Base-by-base conservation (phyloP, 1,140 invertebrate genomes). In the Aphaenogaster floridana region DNA sequence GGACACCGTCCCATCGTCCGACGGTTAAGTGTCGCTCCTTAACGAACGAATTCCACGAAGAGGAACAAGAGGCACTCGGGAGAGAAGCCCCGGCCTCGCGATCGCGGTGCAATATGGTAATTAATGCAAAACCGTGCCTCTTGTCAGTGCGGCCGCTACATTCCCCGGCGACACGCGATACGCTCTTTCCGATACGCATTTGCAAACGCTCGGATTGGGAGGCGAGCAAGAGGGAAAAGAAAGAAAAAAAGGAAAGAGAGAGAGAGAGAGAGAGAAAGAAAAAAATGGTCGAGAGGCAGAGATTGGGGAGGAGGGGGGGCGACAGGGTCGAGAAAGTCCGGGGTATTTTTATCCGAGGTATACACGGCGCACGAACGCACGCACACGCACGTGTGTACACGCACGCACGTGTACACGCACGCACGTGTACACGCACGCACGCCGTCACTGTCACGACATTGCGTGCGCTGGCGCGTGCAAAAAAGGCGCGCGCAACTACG, bases 101-200 rank as follows among this genome's bases (percentile, higher is more conserved):
- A 71, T 79, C 59, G 63, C 69, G 71, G 77, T 74, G 68, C 83
- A 80, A 83, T 87, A 89, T 89, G 89, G 87, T 87, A 89, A 86
- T 90, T 86, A 88, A 90, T 90, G 87, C 89, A 86, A 88, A 90
- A 88, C 48, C 68, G 89, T 88, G 72, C 87, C 83, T 88, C 87
- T 88, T 88, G 87, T 88, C 87, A 88, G 66, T 63, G 83, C 52
- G 68, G 48, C 57, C 83, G 81, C 57, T 81, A 86, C 87, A 90
- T 86, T 89, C 88, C 71, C 88, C 54, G 59, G 54, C 81, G 66
- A 88, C 88, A 91, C 88, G 86, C 87, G 89, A 90, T 90, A 81
- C 78, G 72, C 59, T 88, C 88, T 88, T 88, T 77, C 71, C 72
- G 84, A 80, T 89, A 83, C 85, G 78, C 85, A 50, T 90, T 90